phyloP scores from a whole-genome alignment of 1,140 invertebrate species.

The Carposina sasakii region DNA sequence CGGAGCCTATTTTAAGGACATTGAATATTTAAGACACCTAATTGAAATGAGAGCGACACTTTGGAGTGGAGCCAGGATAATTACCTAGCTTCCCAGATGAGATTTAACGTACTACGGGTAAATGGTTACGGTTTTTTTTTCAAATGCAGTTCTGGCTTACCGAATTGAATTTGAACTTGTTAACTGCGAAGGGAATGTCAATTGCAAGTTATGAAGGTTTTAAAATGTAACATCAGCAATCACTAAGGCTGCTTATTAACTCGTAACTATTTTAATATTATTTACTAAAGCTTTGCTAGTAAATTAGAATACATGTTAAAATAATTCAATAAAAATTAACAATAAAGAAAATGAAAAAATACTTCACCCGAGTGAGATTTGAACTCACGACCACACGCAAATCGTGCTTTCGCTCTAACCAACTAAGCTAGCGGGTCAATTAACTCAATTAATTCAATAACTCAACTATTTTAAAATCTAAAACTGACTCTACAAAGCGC shows the following conservation, averaged over 20 bases:
- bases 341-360: too few species aligned
- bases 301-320: too few species aligned
- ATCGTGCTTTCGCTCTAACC: not conserved
- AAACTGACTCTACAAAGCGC: not conserved
- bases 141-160: constrained; percentile 14
- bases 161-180: constrained; percentile 3
- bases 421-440: not conserved
- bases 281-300: not conserved
- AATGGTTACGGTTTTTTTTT: constrained; percentile 61
- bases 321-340: too few species aligned
- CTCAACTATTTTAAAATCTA: not conserved
- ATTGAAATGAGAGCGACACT: constrained; percentile 70
- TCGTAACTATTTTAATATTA: not conserved
- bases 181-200: constrained; percentile 9
- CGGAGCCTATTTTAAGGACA: constrained; percentile 69
- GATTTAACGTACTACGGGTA: constrained; percentile 66
- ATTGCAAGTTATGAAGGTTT: not conserved
- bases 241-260: not conserved
- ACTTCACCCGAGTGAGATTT: too few species aligned
- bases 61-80: constrained; percentile 69
- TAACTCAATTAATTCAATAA: not conserved
- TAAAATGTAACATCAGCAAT: not conserved
- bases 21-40: constrained; percentile 72
- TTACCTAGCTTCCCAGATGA: constrained; percentile 67
- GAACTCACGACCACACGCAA: not conserved